Percentiles rank a stretch among this genome's conserved stretches.
phyloP scores from a whole-genome alignment of 2,113 vertebrate species.

The Channa maculata region DNA sequence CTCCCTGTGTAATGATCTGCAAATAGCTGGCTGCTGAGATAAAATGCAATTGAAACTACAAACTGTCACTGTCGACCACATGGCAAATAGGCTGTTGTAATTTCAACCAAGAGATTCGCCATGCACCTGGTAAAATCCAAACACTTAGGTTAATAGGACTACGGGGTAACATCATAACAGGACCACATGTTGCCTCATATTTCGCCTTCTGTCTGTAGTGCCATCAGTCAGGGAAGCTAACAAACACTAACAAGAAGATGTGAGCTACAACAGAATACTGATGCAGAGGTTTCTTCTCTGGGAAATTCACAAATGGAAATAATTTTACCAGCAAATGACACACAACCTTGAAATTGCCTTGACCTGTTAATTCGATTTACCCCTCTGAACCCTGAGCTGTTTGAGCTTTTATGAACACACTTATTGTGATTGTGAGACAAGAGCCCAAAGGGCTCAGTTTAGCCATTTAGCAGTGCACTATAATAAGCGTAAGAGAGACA shows the following conservation, averaged over 20 bases:
- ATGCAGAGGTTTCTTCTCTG: neutral
- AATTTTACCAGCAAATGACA: neutral
- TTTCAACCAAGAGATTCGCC: constrained; percentile 59
- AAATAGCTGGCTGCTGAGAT: constrained; percentile 80
- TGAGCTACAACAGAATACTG: neutral
- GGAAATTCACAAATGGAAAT: constrained; percentile 13
- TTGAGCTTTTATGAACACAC: neutral
- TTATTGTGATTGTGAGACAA: neutral
- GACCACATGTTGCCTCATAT: constrained; percentile 48
- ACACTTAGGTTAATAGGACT: constrained; percentile 64
- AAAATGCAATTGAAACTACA: constrained; percentile 74
- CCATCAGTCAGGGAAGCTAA: constrained; percentile 11
- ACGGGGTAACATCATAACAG: constrained; percentile 47
- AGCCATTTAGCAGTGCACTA: neutral
- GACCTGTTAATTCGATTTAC: constrained; percentile 1
- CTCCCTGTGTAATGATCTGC: constrained; percentile 77
- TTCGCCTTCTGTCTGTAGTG: constrained; percentile 6
- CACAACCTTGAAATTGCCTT: constrained; percentile 16
- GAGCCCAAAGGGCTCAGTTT: neutral
- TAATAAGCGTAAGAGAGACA: neutral
- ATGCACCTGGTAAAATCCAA: constrained; percentile 60
- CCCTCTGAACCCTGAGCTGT: neutral
- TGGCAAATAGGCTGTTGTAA: constrained; percentile 67
- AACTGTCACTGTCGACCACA: constrained; percentile 63
- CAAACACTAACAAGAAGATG: neutral